A percentile compares a stretch with the other conserved stretches of the same genome.
These are phyloP conservation scores for Bellardia bayeri DNA, from an alignment of 2,888 invertebrate genomes.

Conservation along the genomic window DNA sequence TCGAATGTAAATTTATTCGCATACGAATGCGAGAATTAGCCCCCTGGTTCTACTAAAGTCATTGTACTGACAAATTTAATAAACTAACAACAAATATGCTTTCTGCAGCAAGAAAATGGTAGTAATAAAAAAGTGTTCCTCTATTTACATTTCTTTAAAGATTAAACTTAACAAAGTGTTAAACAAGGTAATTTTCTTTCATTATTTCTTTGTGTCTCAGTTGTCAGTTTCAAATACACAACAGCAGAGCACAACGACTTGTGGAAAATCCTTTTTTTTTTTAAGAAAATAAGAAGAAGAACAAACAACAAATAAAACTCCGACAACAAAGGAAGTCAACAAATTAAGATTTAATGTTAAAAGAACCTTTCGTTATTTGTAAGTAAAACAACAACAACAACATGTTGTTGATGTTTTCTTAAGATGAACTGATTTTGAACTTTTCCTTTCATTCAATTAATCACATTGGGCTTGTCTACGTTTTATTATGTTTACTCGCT, in stretches of 20 bases:
- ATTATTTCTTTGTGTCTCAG: slow-evolving; percentile 50
- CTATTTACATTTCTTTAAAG: too few relatives aligned
- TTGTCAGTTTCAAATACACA: neutral
- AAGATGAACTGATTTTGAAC: slow-evolving; percentile 39
- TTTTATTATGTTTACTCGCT: neutral
- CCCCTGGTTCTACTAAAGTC: slow-evolving; percentile 50
- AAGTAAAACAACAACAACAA: too few relatives aligned
- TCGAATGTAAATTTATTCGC: too few relatives aligned
- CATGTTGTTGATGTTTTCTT: neutral
- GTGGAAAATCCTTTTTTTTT: slow-evolving; percentile 17
- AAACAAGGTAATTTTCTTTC: neutral
- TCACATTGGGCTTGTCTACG: slow-evolving; percentile 27
- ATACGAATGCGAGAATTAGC: too few relatives aligned
- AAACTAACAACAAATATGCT: neutral
- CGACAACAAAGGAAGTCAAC: slow-evolving; percentile 36
- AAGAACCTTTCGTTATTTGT: too few relatives aligned
- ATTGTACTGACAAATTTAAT: slow-evolving; percentile 26
- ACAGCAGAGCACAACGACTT: neutral
- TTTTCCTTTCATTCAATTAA: slow-evolving; percentile 58
- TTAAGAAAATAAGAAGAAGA: neutral
- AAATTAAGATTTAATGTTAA: neutral
- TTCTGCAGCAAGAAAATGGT: too few relatives aligned
- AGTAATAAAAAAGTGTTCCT: too few relatives aligned
- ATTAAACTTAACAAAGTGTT: slow-evolving; percentile 13
- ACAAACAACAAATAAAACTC: neutral